phyloP scores from a whole-genome alignment of 1,140 invertebrate genomes.

The Drosophila parabipectinata region DNA sequence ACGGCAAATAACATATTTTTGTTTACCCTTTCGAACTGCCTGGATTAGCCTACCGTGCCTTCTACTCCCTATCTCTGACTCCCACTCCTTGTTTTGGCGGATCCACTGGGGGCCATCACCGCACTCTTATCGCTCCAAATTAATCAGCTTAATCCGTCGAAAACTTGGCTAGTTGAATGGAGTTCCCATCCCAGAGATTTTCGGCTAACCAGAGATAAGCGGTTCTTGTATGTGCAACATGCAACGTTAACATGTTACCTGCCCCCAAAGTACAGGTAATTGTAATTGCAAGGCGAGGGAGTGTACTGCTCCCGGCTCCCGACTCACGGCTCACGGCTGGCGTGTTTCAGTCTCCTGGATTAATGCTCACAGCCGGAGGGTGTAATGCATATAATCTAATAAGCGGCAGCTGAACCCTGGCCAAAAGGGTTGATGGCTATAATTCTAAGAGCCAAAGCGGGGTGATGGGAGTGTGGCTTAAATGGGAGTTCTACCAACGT shows the following conservation, averaged over 20 bases:
- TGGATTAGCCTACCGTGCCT: slow-evolving; percentile 56
- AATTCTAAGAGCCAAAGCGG: not conserved
- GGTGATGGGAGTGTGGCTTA: slow-evolving; percentile 12
- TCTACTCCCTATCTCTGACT: not conserved
- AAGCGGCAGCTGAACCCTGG: slow-evolving; percentile 67
- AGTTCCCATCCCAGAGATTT: slow-evolving; percentile 40
- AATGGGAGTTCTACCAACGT: slow-evolving; percentile 47
- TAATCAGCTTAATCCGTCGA: slow-evolving; percentile 82
- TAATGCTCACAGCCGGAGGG: slow-evolving; percentile 67
- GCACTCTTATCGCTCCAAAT: slow-evolving; percentile 77
- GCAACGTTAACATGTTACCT: slow-evolving; percentile 75
- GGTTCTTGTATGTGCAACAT: slow-evolving; percentile 66
- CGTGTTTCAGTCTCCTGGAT: slow-evolving; percentile 54
- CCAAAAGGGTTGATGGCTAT: slow-evolving; percentile 35
- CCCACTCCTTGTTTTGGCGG: not conserved
- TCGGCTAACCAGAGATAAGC: slow-evolving; percentile 71
- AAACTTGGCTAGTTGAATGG: slow-evolving; percentile 69
- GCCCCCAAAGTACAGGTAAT: slow-evolving; percentile 47
- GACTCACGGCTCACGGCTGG: slow-evolving; percentile 22
- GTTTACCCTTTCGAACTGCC: slow-evolving; percentile 74
- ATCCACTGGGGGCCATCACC: slow-evolving; percentile 46
- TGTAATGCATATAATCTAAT: slow-evolving; percentile 80
- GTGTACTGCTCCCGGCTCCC: slow-evolving; percentile 15
- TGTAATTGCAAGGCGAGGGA: slow-evolving; percentile 9
- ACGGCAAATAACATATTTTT: slow-evolving; percentile 76